Evolutionary conservation across 2,888 invertebrate species (phyloP), one percentile per base, ranked within the genome.

Genomic region (Caenorhabditis afra): DNA sequence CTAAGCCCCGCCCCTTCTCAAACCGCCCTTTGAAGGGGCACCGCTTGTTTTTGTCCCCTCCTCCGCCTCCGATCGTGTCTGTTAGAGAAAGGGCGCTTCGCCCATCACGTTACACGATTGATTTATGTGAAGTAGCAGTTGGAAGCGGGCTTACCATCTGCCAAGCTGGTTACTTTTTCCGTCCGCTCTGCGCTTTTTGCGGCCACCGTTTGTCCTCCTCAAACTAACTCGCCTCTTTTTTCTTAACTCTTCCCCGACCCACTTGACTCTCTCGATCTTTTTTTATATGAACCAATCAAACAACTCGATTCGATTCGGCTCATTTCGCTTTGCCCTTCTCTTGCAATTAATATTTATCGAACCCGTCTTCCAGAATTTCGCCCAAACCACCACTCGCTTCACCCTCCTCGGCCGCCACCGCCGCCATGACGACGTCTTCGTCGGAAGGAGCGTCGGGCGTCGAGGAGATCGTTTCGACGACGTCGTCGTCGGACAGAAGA

Each of bases 201-300:
- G n/a, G n/a, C n/a, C 29, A 7, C 29, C 29, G 29, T 29, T 50
- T 68, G 59, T 59, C 68, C 59, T 35, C 47, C 62, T 70, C 64
- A 71, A 71, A 57, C 71, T 71, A 64, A 71, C 55, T 64, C 49
- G n/a, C n/a, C n/a, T n/a, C 47, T 29, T 7, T 29, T 7, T 29
- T 29, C 29, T 29, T 29, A 29, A 29, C n/a, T n/a, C n/a, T n/a
- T n/a, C n/a, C n/a, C n/a, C n/a, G n/a, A 59, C 20, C 70, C 47
- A 62, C 70, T 57, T 62, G 64, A 62, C 71, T 64, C 57, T 53
- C 29, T 29, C 7, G 29, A 29, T 29, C 29, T 29, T 29, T 29
- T 29, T n/a, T n/a, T n/a, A n/a, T 71, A 71, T 71, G 64, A 71
- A 71, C 64, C 62, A 62, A 71, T 71, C 71, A 57, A 64, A 71